Evolutionary conservation across 2,888 invertebrate species (phyloP).

Genomic region (Exocentrus adspersus): DNA sequence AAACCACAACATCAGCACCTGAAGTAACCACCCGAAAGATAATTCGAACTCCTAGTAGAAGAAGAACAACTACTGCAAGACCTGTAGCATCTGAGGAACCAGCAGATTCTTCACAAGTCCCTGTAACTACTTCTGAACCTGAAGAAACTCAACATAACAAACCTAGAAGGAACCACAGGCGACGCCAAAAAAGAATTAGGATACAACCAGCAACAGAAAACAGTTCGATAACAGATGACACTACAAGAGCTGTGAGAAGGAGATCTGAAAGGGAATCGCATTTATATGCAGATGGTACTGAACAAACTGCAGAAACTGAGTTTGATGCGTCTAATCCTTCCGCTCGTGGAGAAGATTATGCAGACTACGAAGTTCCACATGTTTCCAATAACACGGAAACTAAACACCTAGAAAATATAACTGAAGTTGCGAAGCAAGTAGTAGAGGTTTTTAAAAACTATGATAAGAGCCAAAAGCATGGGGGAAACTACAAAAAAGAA

Average conservation of each 20-base stretch:
- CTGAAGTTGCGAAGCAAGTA: not conserved
- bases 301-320: conserved; percentile 27
- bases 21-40: conserved; percentile 25
- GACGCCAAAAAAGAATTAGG: conserved; percentile 50
- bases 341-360: not conserved
- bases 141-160: conserved; percentile 26
- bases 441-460: conserved; percentile 8
- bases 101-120: not conserved
- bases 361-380: not conserved
- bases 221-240: not conserved
- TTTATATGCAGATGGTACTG: conserved; percentile 26
- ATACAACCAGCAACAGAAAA: conserved; percentile 40
- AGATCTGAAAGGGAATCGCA: conserved; percentile 33
- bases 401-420: not conserved
- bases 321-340: not conserved
- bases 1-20: conserved; percentile 13
- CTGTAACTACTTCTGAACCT: not conserved
- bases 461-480: not conserved
- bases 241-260: conserved; percentile 30
- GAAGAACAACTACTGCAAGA: conserved; percentile 36
- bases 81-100: not conserved
- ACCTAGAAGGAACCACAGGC: conserved; percentile 51
- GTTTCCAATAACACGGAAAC: not conserved
- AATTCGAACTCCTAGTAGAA: conserved; percentile 17
- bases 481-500: conserved; percentile 4